phyloP scores from a whole-genome alignment of 2,888 invertebrate species.

The Meiosimyza decipiens region DNA sequence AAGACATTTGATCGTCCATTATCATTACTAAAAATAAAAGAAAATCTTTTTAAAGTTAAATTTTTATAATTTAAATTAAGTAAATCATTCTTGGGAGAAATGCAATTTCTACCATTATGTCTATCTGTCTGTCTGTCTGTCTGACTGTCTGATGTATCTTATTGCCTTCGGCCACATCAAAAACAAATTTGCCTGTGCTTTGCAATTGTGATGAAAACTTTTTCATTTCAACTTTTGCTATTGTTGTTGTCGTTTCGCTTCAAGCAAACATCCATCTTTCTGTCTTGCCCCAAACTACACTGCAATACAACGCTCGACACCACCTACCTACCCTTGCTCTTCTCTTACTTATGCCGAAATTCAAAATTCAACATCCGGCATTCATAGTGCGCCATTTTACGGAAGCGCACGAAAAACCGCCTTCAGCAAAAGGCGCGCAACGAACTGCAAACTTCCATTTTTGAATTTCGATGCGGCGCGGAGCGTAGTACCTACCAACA shows the following conservation, averaged over 20 bases:
- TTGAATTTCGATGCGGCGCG: slow-evolving; percentile 5
- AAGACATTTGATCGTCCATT: too few relatives aligned
- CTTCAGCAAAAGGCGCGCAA: slow-evolving; percentile 28
- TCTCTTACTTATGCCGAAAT: not conserved
- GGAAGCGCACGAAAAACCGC: slow-evolving; percentile 20
- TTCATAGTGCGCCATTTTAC: slow-evolving; percentile 20
- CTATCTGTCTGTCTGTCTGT: not conserved
- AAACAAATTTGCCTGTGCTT: not conserved
- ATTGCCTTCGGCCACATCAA: not conserved
- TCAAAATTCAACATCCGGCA: slow-evolving; percentile 5
- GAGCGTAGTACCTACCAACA: not conserved
- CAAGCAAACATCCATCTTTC: not conserved
- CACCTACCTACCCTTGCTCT: not conserved
- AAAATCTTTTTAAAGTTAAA: not conserved
- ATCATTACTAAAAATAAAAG: not conserved
- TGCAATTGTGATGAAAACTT: slow-evolving; percentile 9
- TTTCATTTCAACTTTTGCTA: not conserved
- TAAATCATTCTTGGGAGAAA: too few relatives aligned
- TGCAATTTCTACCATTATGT: too few relatives aligned
- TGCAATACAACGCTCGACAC: too few relatives aligned
- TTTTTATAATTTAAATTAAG: not conserved
- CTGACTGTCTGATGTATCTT: not conserved
- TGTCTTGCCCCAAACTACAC: not conserved
- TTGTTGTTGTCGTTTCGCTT: not conserved
- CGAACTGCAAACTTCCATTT: slow-evolving; percentile 40